Base-by-base conservation (phyloP, 2,113 vertebrate species). In the Aleadryas rufinucha region DNA sequence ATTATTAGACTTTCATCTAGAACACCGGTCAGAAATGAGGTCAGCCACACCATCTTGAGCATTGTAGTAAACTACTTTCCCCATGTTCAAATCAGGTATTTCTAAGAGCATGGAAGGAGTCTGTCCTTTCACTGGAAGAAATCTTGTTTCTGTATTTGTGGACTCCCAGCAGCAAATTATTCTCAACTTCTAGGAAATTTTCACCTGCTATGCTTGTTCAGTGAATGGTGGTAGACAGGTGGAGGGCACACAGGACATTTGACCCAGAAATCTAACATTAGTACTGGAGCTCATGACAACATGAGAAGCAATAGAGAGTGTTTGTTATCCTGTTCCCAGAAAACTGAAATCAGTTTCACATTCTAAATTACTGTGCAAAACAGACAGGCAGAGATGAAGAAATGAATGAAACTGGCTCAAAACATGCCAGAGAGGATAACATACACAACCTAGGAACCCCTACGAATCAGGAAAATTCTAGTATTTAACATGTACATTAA, bases 61-160 rank as follows among this genome's bases (percentile, higher is more conserved):
- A 69, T 1, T 4, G 1, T 7, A 63, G 8, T 8, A 1, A 1
- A 81, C 6, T 26, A 8, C 28, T 35, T 71, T 42, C 15, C 49
- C 10, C 24, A 14, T 10, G 17, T 53, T 85, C 54, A 60, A 69
- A 63, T 4, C 14, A 28, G 54, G 47, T 5, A 31, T 23, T 54
- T 91, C 6, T 16, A 50, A 17, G 9, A 69, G 19, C 12, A 33
- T 2, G 5, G 23, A 61, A 39, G 16, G 8, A 85, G 9, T 23
- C 33, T 33, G 41, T 18, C 27, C 30, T 45, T 53, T 72, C 26
- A 57, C 2, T 85, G 27, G 24, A 61, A 42, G 37, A 68, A 68
- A 80, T 26, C 44, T 31, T 72, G 42, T 13, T 82, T 65, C 31
- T 26, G 1, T 39, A 47, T 89, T 70, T 6, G 4, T 11, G 6